Evolutionary conservation across 2,113 vertebrate genomes (phyloP), one percentile per base, ranked within the genome.

Genomic region (Phaethon lepturus): DNA sequence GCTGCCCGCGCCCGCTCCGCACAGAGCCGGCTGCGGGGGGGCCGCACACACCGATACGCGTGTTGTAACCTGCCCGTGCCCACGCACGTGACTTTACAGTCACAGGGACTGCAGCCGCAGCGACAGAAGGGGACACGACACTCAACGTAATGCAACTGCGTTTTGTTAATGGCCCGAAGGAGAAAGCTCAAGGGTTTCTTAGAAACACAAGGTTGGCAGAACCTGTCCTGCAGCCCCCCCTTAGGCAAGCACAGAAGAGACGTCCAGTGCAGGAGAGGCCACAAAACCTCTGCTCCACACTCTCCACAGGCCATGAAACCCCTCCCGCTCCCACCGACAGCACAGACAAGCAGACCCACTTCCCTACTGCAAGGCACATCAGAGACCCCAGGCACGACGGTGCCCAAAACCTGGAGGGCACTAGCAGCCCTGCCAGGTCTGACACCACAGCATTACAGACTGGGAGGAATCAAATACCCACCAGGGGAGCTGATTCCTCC

Each of bases 1-100:
- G 11, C 63, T n/a, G 62, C 63, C 80, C 14, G 44, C n/a, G 16
- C 19, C 62, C 47, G 3, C 23, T 9, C 56, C 8, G 40, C 74
- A 2, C 63, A 42, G 58, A 29, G 45, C 17, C 5, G 40, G 29
- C 35, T 29, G 28, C 20, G 1, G 35, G 80, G 35, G 7, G 18
- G 5, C 22, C 10, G 15, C 69, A 7, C 63, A 38, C 45, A 9
- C 35, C 44, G 0, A 17, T 17, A 3, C 0, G 12, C 2, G 22
- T 7, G 17, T 13, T 72, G 72, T 20, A 47, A 40, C 60, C 28
- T 22, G 31, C 31, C 67, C 4, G 8, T 15, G 14, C 50, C 85
- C 82, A 4, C 0, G 7, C 12, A 8, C 33, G 49, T 26, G 73
- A 28, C 38, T 38, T 38, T 38, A 38, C 38, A 58, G 55, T 5